Evolutionary conservation across 2,797 vertebrate species (phyloP), one percentile per base, ranked within the genome.

Genomic region (Pteropus rufus): DNA sequence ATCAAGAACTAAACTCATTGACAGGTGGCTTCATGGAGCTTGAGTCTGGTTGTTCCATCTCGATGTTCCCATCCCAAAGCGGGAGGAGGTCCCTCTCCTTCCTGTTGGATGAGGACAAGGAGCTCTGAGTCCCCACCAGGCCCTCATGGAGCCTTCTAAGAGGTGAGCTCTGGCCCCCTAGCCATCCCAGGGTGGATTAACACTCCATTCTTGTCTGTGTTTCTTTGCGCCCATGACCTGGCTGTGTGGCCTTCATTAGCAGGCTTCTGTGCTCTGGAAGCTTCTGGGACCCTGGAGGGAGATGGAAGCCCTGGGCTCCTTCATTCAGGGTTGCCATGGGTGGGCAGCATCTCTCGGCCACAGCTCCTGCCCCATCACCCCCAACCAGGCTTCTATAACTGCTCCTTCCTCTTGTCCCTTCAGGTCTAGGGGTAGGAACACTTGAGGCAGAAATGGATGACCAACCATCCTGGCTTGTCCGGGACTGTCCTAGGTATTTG

Each of bases 321-420:
- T 73, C 9, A 36, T 34, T 64, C 0, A 3, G 52, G 23, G 58
- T 26, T 67, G 12, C 64, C 0, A 0, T 9, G 60, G 44, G 54
- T 3, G 2, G 67, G 39, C 18, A 19, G 65, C 0, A 1, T 34
- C 19, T 24, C 54, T 70, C 0, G 5, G 7, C n/a, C n/a, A 0
- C 5, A 14, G 21, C 77, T 52, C 24, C 44, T 8, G 6, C 34
- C 39, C 11, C 2, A 24, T 54, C 18, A 26, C 19, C 24, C 12
- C 5, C 0, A 9, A 15, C 18, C 26, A 12, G 29, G n/a, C 21
- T 54, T 73, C 46, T 26, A 5, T 29, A 41, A 23, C 41, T 70
- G 34, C 31, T 31, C 24, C 56, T 76, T 82, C 46, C 36, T 39
- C 64, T 31, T 19, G 64, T 67, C 16, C 10, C 18, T 21, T 24